Base-by-base conservation (phyloP, 1,140 invertebrate species). In the Ceratosolen fusciceps region DNA sequence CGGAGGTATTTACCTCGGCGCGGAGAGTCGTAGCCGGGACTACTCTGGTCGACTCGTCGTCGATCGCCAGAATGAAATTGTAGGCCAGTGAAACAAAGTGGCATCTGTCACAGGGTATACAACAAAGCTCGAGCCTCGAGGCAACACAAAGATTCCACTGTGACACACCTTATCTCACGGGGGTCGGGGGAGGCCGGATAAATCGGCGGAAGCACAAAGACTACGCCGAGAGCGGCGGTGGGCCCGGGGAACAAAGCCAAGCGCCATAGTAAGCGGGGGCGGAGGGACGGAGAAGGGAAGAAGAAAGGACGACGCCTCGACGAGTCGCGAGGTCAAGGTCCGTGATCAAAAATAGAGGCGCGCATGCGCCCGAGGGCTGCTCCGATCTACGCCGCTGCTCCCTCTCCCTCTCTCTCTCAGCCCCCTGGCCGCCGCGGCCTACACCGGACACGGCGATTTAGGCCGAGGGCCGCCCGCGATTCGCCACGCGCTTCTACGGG, bases 71-170 rank as follows among this genome's bases (percentile, higher is more conserved):
- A 29, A 65, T 21, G 29, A 70, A 62, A 62, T 60, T 29, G 34
- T 60, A 39, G 29, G 9, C 24, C 7, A 56, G n/a, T n/a, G 14
- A 65, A 43, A 74, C 39, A 74, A 74, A 31, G 58, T 65, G 26
- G 24, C 58, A 75, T 75, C 74, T 75, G 74, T 65, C 60, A 19
- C 12, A 12, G 14, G 16, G 0, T n/a, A n/a, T n/a, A 26, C 9
- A 43, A 65, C 74, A 52, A 65, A 65, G 58, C 16, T 56, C 24
- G 12, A 58, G 31, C 37, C 37, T 60, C 54, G 29, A 31, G 0
- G 31, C 56, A 14, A 74, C 72, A 74, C 72, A 74, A 74, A 74
- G 72, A 58, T 74, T 58, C 39, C 39, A 39, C 72, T 74, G 72
- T 62, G 56, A 26, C 24, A 74, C 24, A 74, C 24, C 72, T 74